A percentile compares a stretch with the other conserved stretches of the same genome.
Conservation (phyloP, 1,140 invertebrate species). For the Aphelinus atriplicis region DNA sequence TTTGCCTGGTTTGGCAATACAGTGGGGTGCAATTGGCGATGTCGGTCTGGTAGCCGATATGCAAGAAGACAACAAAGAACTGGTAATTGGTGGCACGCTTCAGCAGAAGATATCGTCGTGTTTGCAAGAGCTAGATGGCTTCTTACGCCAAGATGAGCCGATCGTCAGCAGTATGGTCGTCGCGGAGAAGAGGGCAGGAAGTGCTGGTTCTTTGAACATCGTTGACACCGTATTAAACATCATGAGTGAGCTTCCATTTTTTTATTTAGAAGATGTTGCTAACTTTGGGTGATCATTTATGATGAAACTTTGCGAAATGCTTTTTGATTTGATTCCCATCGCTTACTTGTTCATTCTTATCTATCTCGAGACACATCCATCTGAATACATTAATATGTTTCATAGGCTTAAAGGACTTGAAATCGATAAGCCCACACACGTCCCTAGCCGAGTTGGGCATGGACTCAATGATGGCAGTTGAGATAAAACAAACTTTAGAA, state of each 20-base stretch:
- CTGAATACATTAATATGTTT: not conserved
- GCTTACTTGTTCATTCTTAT: too few relatives aligned
- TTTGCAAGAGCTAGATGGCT: constrained; percentile 65
- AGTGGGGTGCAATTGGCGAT: constrained; percentile 72
- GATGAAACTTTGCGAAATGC: too few relatives aligned
- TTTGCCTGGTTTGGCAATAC: constrained; percentile 69
- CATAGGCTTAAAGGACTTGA: constrained; percentile 64
- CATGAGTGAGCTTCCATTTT: constrained; percentile 52
- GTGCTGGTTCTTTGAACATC: constrained; percentile 52
- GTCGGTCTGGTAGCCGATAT: constrained; percentile 71
- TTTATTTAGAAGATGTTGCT: too few relatives aligned
- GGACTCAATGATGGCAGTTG: constrained; percentile 85
- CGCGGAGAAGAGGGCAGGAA: constrained; percentile 66
- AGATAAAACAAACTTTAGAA: constrained; percentile 82
- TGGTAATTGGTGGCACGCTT: constrained; percentile 71
- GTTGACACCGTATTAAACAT: constrained; percentile 65
- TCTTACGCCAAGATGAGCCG: constrained; percentile 69
- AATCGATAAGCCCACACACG: constrained; percentile 70
- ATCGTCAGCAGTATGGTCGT: constrained; percentile 74
- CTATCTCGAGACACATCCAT: too few relatives aligned
- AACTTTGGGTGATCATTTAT: too few relatives aligned
- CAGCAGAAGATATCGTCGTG: constrained; percentile 77
- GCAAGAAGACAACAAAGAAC: constrained; percentile 73
- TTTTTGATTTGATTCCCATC: too few relatives aligned
- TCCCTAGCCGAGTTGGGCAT: constrained; percentile 81